Percentiles rank a stretch among this genome's conserved stretches.
Evolutionary conservation across 30 jellyfish, hydroid and myxozoan genomes (phyloP).

Genomic region (Haliclystus octoradiatus): DNA sequence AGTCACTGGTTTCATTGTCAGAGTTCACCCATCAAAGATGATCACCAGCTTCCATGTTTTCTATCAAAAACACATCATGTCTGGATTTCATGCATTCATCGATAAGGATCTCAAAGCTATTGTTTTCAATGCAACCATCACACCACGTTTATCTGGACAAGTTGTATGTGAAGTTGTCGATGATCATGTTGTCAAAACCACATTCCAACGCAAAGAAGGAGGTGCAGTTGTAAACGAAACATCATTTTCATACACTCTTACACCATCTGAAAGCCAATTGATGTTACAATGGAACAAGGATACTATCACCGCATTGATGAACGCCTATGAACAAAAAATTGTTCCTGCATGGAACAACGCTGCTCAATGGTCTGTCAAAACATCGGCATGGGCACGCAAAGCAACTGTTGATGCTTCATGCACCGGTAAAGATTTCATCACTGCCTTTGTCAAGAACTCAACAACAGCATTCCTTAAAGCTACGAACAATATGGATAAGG

Average conservation of each 20-base stretch:
- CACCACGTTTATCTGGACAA: conserved; percentile 53
- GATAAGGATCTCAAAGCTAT: conserved; percentile 35
- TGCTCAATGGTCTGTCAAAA: background rate
- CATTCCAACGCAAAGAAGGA: conserved; percentile 39
- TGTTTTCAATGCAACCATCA: conserved; percentile 44
- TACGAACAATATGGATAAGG: conserved; percentile 33
- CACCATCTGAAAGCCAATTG: conserved; percentile 48
- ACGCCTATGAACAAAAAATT: too few relatives aligned
- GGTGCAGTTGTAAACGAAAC: conserved; percentile 36
- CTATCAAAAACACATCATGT: conserved; percentile 27
- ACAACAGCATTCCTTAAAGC: background rate
- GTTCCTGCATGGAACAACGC: background rate
- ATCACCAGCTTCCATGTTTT: conserved; percentile 45
- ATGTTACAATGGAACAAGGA: conserved; percentile 76
- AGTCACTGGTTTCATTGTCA: conserved; percentile 43
- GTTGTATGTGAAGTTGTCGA: conserved; percentile 47
- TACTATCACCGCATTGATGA: conserved; percentile 2
- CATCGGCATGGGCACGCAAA: background rate
- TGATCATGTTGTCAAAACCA: conserved; percentile 56
- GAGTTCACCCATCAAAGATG: conserved; percentile 49
- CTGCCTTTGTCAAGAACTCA: background rate
- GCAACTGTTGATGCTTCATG: background rate
- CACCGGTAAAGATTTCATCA: background rate
- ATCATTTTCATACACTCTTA: conserved; percentile 48
- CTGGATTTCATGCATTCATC: conserved; percentile 35